phyloP scores from a whole-genome alignment of 1,140 invertebrate genomes.

The Papilio polyxenes region DNA sequence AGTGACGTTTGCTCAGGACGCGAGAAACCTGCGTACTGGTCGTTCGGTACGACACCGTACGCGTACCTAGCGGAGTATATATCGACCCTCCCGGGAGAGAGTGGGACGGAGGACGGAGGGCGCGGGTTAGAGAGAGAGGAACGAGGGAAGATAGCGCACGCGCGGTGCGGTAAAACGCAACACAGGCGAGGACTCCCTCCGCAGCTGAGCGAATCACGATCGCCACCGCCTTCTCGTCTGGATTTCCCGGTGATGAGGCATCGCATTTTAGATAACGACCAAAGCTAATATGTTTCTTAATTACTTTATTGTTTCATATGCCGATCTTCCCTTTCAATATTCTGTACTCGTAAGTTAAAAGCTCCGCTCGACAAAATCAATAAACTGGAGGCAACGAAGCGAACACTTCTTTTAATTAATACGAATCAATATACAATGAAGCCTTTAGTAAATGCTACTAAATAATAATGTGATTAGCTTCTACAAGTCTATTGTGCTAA shows the following conservation, averaged over 20 bases:
- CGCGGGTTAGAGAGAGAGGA: conserved; percentile 52
- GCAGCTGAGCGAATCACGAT: conserved; percentile 68
- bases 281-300: conserved; percentile 29
- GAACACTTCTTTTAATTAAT: conserved; percentile 2
- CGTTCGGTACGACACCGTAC: conserved; percentile 66
- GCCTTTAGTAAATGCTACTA: conserved; percentile 12
- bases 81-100: conserved; percentile 76
- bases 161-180: conserved; percentile 68
- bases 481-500: not conserved
- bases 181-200: conserved; percentile 62
- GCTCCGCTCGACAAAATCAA: not conserved
- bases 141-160: conserved; percentile 64
- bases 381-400: not conserved
- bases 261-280: conserved; percentile 63
- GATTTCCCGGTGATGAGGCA: conserved; percentile 77
- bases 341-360: not conserved
- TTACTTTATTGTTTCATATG: conserved; percentile 26
- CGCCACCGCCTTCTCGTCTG: conserved; percentile 74
- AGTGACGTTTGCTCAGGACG: conserved; percentile 70
- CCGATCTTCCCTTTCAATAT: not conserved
- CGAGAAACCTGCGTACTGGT: conserved; percentile 76
- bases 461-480: not conserved
- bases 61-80: conserved; percentile 77
- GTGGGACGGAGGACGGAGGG: conserved; percentile 45
- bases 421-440: conserved; percentile 12